phyloP scores from a whole-genome alignment of 1,140 invertebrate species.

The Achroia grisella region DNA sequence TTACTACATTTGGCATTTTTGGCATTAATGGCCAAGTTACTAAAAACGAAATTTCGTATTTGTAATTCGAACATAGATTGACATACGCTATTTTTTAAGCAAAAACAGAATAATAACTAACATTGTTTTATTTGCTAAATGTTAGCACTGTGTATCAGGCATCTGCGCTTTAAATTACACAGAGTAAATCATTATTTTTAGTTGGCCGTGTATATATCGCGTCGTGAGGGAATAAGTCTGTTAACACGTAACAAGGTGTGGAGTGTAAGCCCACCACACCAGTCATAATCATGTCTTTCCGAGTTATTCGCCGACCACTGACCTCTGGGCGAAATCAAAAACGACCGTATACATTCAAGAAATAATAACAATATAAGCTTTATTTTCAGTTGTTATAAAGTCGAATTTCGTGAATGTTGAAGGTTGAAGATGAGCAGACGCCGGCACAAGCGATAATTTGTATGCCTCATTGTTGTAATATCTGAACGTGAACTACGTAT shows the following conservation, averaged over 20 bases:
- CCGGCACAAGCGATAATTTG: conserved; percentile 67
- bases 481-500: conserved; percentile 60
- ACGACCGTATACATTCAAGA: conserved; percentile 15
- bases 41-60: too few relatives aligned
- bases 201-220: conserved; percentile 61
- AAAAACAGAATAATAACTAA: too few relatives aligned
- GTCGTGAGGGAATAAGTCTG: conserved; percentile 70
- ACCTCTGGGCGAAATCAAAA: conserved; percentile 38
- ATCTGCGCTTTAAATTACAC: too few relatives aligned
- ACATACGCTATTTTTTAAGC: too few relatives aligned
- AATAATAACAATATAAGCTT: conserved; percentile 6
- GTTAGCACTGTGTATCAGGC: too few relatives aligned
- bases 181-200: too few relatives aligned
- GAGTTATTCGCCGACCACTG: conserved; percentile 67
- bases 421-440: conserved; percentile 36
- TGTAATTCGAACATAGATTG: too few relatives aligned
- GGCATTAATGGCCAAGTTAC: too few relatives aligned
- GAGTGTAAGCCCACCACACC: conserved; percentile 69
- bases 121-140: too few relatives aligned
- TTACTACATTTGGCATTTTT: too few relatives aligned
- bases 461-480: conserved; percentile 66
- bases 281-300: conserved; percentile 70
- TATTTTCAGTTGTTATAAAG: conserved; percentile 14
- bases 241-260: conserved; percentile 72
- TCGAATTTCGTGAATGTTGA: conserved; percentile 24